Percentiles rank a stretch among this genome's conserved stretches.
phyloP scores from a whole-genome alignment of 2,797 vertebrate species.

The Poeciliopsis turneri region DNA sequence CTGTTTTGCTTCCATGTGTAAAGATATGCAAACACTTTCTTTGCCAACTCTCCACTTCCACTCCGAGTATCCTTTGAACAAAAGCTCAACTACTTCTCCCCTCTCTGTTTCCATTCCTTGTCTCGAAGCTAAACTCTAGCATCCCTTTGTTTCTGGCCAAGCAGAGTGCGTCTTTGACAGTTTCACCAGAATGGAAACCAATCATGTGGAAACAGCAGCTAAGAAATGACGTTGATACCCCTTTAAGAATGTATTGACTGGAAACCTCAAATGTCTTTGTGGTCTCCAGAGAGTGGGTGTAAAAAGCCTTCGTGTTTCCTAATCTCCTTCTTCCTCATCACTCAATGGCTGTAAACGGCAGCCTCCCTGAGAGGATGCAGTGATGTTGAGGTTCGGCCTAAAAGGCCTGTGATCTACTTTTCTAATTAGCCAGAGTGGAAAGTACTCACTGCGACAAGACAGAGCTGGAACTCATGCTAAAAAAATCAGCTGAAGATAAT shows the following conservation, averaged over 20 bases:
- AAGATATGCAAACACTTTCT: background rate
- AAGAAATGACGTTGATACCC: constrained; percentile 10
- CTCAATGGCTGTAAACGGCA: background rate
- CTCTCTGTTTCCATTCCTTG: background rate
- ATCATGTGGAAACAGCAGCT: background rate
- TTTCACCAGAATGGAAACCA: constrained; percentile 33
- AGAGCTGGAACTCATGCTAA: background rate
- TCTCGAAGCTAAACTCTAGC: background rate
- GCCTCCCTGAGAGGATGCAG: background rate
- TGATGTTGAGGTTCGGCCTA: background rate
- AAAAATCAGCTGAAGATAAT: background rate
- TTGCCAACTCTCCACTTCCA: background rate
- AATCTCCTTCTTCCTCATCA: background rate
- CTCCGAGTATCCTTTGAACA: background rate
- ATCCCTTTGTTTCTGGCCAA: background rate
- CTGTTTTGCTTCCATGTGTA: background rate
- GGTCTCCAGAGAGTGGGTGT: constrained; percentile 38
- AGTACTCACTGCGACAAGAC: background rate
- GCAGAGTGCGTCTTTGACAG: background rate
- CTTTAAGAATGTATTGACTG: constrained; percentile 25
- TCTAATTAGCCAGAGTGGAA: background rate
- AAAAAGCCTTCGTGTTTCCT: constrained; percentile 14
- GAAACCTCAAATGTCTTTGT: constrained; percentile 39
- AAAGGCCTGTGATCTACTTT: background rate
- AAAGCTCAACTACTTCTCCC: background rate